Conservation (phyloP, 1,140 invertebrate genomes). For the Drosophila sulfurigaster region DNA sequence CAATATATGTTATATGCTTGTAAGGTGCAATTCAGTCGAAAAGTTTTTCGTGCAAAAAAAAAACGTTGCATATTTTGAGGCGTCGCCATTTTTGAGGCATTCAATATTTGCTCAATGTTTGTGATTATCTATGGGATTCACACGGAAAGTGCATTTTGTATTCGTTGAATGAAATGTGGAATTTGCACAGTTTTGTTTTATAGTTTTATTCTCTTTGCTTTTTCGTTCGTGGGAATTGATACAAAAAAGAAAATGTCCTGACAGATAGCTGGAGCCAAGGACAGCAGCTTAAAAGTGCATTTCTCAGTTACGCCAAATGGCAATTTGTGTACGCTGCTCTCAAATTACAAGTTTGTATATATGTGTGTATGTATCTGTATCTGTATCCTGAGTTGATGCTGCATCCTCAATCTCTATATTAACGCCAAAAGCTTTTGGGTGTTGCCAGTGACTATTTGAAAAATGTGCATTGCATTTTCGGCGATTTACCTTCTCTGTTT, state of each 20-base stretch:
- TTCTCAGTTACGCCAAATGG: constrained; percentile 78
- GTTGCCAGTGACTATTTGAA: constrained; percentile 61
- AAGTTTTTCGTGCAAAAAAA: constrained; percentile 46
- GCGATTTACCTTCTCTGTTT: constrained; percentile 61
- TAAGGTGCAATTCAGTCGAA: constrained; percentile 57
- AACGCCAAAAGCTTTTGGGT: constrained; percentile 57
- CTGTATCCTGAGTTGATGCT: not conserved
- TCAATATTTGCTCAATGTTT: not conserved
- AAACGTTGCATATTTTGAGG: not conserved
- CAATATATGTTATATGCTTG: constrained; percentile 6
- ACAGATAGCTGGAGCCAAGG: constrained; percentile 70
- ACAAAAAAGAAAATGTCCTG: constrained; percentile 52
- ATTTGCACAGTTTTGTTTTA: not conserved
- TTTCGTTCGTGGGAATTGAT: constrained; percentile 36
- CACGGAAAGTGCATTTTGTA: constrained; percentile 1
- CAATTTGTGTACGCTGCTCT: constrained; percentile 73
- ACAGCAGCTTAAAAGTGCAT: constrained; percentile 76
- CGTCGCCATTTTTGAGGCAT: not conserved
- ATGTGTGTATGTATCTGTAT: constrained; percentile 17
- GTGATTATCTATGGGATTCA: not conserved
- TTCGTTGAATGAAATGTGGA: not conserved
- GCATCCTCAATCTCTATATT: constrained; percentile 60
- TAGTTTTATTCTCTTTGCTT: not conserved
- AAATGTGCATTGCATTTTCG: constrained; percentile 74
- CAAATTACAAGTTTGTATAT: constrained; percentile 50